A percentile compares a stretch with the other conserved stretches of the same genome.
Conservation (phyloP, 2,797 vertebrate species). For the Syngnathus rostellatus region DNA sequence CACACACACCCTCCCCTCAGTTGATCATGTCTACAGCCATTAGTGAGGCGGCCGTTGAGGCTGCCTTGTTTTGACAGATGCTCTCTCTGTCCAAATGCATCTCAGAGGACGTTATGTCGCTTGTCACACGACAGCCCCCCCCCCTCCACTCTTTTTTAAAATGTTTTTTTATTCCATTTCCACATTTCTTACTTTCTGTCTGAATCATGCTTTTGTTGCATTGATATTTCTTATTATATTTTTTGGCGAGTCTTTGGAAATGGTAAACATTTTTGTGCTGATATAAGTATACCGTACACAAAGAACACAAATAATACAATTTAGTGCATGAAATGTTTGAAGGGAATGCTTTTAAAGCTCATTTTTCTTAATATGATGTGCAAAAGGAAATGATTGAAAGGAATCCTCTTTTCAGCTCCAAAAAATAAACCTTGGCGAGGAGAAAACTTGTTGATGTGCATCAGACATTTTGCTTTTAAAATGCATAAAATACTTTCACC, state of each 20-base stretch:
- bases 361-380: not conserved
- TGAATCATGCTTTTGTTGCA: constrained; percentile 8
- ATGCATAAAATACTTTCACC: not conserved
- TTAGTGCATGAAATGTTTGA: not conserved
- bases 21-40: constrained; percentile 66
- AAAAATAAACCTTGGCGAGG: not conserved
- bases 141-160: constrained; percentile 26
- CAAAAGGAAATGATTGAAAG: not conserved
- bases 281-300: not conserved
- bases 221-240: constrained; percentile 1
- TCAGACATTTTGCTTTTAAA: not conserved
- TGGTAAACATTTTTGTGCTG: not conserved
- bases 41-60: constrained; percentile 66
- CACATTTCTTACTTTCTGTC: constrained; percentile 33
- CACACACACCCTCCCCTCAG: constrained; percentile 46
- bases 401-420: not conserved
- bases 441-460: not conserved
- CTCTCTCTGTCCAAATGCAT: constrained; percentile 75
- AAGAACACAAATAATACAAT: not conserved
- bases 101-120: constrained; percentile 71
- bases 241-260: constrained; percentile 23
- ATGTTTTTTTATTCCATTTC: constrained; percentile 27
- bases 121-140: constrained; percentile 62
- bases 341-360: not conserved
- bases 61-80: constrained; percentile 76